Conservation (phyloP, 2,797 vertebrate species). For the Hirundo rustica region DNA sequence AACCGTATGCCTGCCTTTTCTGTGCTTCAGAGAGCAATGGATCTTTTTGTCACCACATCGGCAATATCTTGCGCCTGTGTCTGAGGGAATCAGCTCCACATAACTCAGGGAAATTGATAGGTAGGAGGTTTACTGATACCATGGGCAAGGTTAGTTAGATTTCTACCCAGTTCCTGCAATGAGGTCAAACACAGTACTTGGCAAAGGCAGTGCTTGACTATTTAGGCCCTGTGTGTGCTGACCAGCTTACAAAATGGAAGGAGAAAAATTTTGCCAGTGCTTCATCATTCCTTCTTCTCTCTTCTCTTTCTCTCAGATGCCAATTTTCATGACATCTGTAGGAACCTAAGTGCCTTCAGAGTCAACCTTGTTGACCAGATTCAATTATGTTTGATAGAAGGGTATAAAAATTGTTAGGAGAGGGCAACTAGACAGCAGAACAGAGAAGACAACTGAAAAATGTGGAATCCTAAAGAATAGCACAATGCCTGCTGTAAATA, state of each 20-base stretch:
- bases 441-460: neutral
- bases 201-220: neutral
- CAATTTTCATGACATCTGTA: slow-evolving; percentile 7
- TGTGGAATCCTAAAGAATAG: neutral
- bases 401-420: neutral
- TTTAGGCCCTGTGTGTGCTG: neutral
- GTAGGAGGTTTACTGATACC: neutral
- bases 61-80: neutral
- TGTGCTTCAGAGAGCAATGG: neutral
- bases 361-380: neutral
- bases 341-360: neutral
- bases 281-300: neutral
- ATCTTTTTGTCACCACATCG: neutral
- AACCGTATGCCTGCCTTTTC: neutral
- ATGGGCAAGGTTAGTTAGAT: neutral
- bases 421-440: neutral
- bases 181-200: neutral
- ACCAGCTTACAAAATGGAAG: neutral
- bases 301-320: neutral
- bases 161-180: neutral
- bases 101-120: neutral
- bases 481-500: neutral
- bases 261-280: neutral
- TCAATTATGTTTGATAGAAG: slow-evolving; percentile 15
- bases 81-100: accelerated